Evolutionary conservation across 2,888 invertebrate genomes (phyloP).

Genomic region (Linnaemya vulpina): DNA sequence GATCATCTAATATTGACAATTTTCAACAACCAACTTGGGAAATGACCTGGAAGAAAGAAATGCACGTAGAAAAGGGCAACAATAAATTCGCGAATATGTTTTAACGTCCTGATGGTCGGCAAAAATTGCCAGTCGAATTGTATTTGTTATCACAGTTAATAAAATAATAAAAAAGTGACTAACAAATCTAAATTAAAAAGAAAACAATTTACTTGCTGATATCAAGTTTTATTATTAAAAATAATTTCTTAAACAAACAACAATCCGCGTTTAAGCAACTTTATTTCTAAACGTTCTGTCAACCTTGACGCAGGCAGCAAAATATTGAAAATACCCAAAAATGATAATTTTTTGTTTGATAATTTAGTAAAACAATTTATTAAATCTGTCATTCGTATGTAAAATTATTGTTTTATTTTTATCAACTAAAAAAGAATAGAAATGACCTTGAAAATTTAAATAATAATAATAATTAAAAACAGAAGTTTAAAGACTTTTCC

Average conservation of each 20-base stretch:
- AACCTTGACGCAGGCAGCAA: constrained; percentile 29
- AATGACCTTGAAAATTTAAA: background rate
- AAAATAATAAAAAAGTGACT: background rate
- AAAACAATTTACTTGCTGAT: background rate
- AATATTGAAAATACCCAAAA: constrained; percentile 33
- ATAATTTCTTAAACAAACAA: background rate
- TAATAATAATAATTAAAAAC: background rate
- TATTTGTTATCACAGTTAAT: background rate
- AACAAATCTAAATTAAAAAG: background rate
- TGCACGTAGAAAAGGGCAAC: no score
- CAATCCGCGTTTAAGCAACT: background rate
- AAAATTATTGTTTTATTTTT: constrained; percentile 68
- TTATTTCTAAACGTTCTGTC: background rate
- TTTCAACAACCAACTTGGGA: no score
- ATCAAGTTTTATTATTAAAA: background rate
- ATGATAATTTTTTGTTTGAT: constrained; percentile 19
- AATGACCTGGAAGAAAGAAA: no score
- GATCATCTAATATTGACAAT: no score
- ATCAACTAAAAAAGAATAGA: background rate
- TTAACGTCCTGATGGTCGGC: no score
- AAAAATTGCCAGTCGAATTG: background rate
- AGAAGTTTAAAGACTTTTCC: background rate
- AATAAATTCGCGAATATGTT: no score
- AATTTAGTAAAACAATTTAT: constrained; percentile 70
- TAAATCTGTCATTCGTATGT: constrained; percentile 76